Base-by-base conservation (phyloP, 2,113 vertebrate genomes). In the Ardeotis arabs region DNA sequence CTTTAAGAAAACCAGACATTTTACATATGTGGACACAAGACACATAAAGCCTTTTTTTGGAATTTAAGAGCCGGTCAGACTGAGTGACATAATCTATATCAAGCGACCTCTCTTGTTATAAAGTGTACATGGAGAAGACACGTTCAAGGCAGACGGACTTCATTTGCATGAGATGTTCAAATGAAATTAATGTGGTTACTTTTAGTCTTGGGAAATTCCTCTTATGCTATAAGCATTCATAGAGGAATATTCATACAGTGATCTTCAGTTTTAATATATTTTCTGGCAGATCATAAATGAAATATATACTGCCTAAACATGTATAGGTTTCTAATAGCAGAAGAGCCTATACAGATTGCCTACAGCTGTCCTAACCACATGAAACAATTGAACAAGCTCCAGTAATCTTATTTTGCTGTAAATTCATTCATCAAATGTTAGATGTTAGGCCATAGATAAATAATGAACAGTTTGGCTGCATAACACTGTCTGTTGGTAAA, bases 351-450 rank as follows among this genome's bases (percentile, higher is more conserved):
- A 92, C 11, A 97, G 96, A 98, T 97, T 97, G 97, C 95, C 97
- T 92, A 92, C 97, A 98, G 98, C 98, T 97, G 98, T 95, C 79
- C 87, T 93, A 68, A 91, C 98, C 97, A 98, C 98, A 98, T 97
- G 96, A 98, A 98, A 98, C 96, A 87, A 82, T 64, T 95, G 87
- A 93, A 86, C 92, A 59, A 96, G 92, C 91, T 95, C 95, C 88
- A 75, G 90, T 86, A 97, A 96, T 88, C 93, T 84, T 67, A 72
- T 81, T 96, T 97, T 97, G 94, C 93, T 96, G 95, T 94, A 90
- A 84, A 96, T 77, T 92, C 94, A 92, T 97, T 97, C 93, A 97
- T 97, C 94, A 97, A 90, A 67, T 33, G 84, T 96, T 97, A 74
- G 92, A 87, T 89, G 83, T 89, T 90, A 84, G n/a, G 89, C 85